A percentile compares a stretch with the other conserved stretches of the same genome.
Evolutionary conservation across 2,797 vertebrate species (phyloP).

Genomic region (Anolis apletophallus): DNA sequence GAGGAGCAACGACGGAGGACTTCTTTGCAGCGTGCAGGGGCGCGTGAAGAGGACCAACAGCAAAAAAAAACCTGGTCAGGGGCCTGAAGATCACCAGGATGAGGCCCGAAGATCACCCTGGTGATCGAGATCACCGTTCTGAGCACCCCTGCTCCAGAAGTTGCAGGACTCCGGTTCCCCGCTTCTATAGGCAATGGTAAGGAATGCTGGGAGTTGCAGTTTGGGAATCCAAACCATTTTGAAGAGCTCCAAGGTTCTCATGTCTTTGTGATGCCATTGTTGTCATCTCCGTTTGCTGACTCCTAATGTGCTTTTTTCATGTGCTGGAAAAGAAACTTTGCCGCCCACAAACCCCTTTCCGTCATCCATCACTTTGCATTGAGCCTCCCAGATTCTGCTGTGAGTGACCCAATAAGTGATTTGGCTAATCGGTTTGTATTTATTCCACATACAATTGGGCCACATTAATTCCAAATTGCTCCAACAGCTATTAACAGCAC

Average conservation of each 20-base stretch:
- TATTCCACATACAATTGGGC: constrained; percentile 44
- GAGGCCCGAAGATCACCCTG: too few species aligned
- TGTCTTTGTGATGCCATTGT: not conserved
- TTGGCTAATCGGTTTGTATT: constrained; percentile 36
- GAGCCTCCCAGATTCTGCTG: not conserved
- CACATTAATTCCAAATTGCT: constrained; percentile 67
- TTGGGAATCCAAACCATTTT: too few species aligned
- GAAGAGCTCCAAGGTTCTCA: not conserved
- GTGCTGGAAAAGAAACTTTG: not conserved
- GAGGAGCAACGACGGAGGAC: too few species aligned
- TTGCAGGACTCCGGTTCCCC: too few species aligned
- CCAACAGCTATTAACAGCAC: constrained; percentile 53
- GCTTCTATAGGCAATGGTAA: not conserved
- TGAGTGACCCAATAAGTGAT: not conserved
- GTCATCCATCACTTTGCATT: not conserved
- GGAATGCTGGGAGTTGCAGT: not conserved
- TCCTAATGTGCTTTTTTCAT: not conserved
- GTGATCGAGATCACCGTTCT: too few species aligned
- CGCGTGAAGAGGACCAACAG: too few species aligned
- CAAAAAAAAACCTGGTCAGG: too few species aligned
- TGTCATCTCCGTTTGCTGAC: too few species aligned
- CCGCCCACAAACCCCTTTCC: not conserved
- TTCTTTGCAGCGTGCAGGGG: too few species aligned
- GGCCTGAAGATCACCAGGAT: too few species aligned
- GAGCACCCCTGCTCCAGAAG: too few species aligned